phyloP scores from a whole-genome alignment of 2,888 invertebrate genomes.

The Augochlorella aurata region DNA sequence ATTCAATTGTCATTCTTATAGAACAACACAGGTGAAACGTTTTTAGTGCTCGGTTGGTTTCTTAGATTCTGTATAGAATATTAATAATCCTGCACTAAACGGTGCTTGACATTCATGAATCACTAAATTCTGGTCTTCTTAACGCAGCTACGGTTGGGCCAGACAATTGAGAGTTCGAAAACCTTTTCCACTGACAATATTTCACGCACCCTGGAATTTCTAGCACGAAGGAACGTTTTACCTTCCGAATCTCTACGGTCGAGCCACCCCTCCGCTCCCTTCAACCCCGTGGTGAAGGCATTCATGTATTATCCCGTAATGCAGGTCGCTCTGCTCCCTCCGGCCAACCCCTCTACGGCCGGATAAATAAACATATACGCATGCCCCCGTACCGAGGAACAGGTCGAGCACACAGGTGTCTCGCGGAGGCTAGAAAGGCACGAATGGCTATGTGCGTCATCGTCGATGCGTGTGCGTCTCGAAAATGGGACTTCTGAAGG shows the following conservation, averaged over 20 bases:
- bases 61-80: not conserved
- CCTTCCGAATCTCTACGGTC: not conserved
- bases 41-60: no score
- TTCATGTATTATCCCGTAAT: conserved; percentile 70
- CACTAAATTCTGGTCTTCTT: not conserved
- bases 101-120: not conserved
- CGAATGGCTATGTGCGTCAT: conserved; percentile 53
- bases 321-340: conserved; percentile 56
- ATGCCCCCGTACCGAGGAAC: conserved; percentile 35
- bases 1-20: no score
- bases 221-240: conserved; percentile 18
- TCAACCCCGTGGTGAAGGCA: conserved; percentile 36
- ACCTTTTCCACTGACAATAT: not conserved
- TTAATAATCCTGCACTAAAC: not conserved
- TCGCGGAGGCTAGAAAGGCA: conserved; percentile 67
- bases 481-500: conserved; percentile 54
- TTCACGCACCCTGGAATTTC: conserved; percentile 6
- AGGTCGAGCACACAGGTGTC: conserved; percentile 76
- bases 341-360: not conserved
- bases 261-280: not conserved
- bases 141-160: not conserved
- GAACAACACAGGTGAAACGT: no score
- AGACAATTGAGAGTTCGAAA: not conserved
- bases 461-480: conserved; percentile 56
- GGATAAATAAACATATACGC: conserved; percentile 70